phyloP scores from a whole-genome alignment of 2,113 vertebrate genomes.

The Microcebus jonahi region DNA sequence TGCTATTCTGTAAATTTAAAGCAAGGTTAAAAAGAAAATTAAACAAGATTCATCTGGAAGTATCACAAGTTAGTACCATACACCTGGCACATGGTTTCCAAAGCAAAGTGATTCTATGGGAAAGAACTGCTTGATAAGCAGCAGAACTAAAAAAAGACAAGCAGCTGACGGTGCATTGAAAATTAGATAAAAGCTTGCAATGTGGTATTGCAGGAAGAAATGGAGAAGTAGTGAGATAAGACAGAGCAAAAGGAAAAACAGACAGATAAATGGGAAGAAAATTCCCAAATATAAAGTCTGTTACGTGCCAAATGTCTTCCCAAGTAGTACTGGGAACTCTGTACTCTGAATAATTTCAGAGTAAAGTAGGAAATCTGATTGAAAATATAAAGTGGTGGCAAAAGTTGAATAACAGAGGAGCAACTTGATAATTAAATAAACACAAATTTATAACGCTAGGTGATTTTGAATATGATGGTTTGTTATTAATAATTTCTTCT shows the following conservation, averaged over 20 bases:
- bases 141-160: background rate
- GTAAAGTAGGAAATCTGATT: background rate
- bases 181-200: slow-evolving; percentile 29
- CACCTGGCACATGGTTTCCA: background rate
- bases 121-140: slow-evolving; percentile 57
- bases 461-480: background rate
- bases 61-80: background rate
- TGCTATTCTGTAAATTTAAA: slow-evolving; percentile 45
- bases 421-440: background rate
- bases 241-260: background rate
- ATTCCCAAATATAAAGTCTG: background rate
- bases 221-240: slow-evolving; percentile 32
- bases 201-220: background rate
- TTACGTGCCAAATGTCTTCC: background rate
- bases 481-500: background rate
- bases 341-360: slow-evolving; percentile 5
- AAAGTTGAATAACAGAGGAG: background rate
- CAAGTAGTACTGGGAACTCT: background rate
- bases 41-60: slow-evolving; percentile 56
- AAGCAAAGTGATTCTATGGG: slow-evolving; percentile 28
- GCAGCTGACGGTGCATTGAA: slow-evolving; percentile 13
- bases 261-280: background rate
- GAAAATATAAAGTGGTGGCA: background rate
- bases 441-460: background rate
- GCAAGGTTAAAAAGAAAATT: slow-evolving; percentile 66